These are phyloP conservation scores for Seira musarum DNA, from an alignment of 2,888 invertebrate species.

Conservation along the genomic window DNA sequence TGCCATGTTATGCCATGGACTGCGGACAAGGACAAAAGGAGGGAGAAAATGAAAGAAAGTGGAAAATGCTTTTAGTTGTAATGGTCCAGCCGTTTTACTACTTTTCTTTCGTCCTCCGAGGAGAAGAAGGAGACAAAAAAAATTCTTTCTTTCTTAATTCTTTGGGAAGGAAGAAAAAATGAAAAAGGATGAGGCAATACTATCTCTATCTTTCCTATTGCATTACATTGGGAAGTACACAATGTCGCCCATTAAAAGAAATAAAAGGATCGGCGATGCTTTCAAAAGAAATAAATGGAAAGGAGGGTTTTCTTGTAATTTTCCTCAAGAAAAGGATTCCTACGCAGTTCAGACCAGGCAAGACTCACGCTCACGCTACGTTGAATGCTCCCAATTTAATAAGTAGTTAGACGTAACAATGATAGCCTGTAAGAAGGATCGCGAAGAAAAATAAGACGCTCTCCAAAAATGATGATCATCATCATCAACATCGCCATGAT, in stretches of 20 bases:
- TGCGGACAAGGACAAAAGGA: slow-evolving; percentile 46
- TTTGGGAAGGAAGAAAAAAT: too few species aligned
- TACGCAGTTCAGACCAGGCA: too few species aligned
- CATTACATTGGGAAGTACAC: not conserved
- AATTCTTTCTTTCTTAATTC: slow-evolving; percentile 5
- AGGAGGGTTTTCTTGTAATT: not conserved
- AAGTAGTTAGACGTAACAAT: slow-evolving; percentile 10
- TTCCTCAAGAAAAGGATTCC: not conserved
- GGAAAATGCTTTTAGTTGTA: slow-evolving; percentile 49
- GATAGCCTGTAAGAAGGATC: not conserved
- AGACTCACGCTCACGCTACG: not conserved
- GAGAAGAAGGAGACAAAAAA: not conserved
- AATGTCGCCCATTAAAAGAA: slow-evolving; percentile 9
- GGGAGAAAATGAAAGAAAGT: slow-evolving; percentile 39
- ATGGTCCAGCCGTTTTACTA: slow-evolving; percentile 39
- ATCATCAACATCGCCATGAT: too few species aligned
- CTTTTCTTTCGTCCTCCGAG: slow-evolving; percentile 9
- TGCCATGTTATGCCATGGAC: slow-evolving; percentile 2
- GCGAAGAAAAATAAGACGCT: slow-evolving; percentile 4
- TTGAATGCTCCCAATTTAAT: slow-evolving; percentile 2
- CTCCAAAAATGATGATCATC: not conserved
- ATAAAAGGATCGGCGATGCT: slow-evolving; percentile 11
- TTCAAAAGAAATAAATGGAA: slow-evolving; percentile 18
- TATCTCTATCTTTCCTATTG: not conserved
- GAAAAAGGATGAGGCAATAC: slow-evolving; percentile 7